Evolutionary conservation across 2,888 invertebrate genomes (phyloP), one percentile per base, ranked within the genome.

Genomic region (Amphipyra tragopoginis): DNA sequence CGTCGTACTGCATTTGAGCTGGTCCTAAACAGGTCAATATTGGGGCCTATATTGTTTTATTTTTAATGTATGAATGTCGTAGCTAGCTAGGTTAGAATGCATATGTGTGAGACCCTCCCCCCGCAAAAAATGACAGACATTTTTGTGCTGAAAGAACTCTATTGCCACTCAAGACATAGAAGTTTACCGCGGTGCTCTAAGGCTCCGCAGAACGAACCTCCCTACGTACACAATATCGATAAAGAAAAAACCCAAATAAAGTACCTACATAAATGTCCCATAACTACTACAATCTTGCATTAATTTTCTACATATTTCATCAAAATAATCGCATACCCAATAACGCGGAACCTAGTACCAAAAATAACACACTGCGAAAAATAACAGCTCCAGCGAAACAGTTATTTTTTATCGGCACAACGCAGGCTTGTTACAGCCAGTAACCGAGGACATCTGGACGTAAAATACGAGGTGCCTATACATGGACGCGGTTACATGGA

Each of bases 371-470:
- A 54, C 42, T 47, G 14, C 39, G 54, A 44, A 56, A 66, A 72
- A 62, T 62, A 58, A 55, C 61, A 51, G 65, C 65, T 64, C 42
- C 44, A 43, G 21, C 56, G 64, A 71, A 78, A 76, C 75, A 72
- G 83, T 83, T 83, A 83, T 79, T 85, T 85, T 85, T 84, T 85
- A 84, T 85, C 83, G 81, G 53, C 58, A 63, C 72, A 65, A 72
- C 72, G 64, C 80, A 75, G 68, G 65, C 69, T 60, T 60, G 63
- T 65, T 66, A 72, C 71, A 56, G 55, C 60, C 77, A 62, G 73
- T 82, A 78, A 76, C 79, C 64, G 62, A 71, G 79, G 80, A 75
- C 80, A 75, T 77, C 78, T 74, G 75, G 71, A 66, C 76, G 77
- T 83, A 76, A 85, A 78, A 85, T 83, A 84, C 77, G 77, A 66